phyloP scores from a whole-genome alignment of 1,140 invertebrate genomes.

The Lucilia cuprina region DNA sequence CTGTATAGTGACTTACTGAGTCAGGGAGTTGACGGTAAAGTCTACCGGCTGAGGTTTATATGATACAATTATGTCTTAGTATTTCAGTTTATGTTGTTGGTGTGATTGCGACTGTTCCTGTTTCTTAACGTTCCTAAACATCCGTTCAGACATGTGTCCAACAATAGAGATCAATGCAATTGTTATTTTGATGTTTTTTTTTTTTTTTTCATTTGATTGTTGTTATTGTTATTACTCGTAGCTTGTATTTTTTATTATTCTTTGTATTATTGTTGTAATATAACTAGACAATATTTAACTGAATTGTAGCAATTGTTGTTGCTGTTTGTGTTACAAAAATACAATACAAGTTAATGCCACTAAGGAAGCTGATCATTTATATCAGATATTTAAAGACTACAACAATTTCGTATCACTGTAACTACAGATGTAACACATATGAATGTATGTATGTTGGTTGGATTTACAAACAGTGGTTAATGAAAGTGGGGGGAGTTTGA shows the following conservation, averaged over 20 bases:
- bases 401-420: background rate
- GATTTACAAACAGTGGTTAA: background rate
- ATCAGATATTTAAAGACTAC: background rate
- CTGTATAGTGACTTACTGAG: too few relatives aligned
- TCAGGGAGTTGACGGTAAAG: too few relatives aligned
- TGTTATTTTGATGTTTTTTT: too few relatives aligned
- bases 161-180: slow-evolving; percentile 14
- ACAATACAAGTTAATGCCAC: slow-evolving; percentile 10
- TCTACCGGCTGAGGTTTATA: background rate
- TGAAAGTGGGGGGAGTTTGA: background rate
- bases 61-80: background rate
- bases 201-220: too few relatives aligned
- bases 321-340: background rate
- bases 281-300: background rate
- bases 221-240: background rate
- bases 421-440: background rate
- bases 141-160: slow-evolving; percentile 2
- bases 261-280: background rate
- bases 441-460: too few relatives aligned
- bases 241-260: too few relatives aligned
- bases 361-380: slow-evolving; percentile 17
- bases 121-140: slow-evolving; percentile 5
- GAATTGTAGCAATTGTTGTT: slow-evolving; percentile 1
- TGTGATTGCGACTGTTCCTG: too few relatives aligned
- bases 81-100: background rate